Conservation (phyloP, 1,140 invertebrate species). For the Calliphora vicina region DNA sequence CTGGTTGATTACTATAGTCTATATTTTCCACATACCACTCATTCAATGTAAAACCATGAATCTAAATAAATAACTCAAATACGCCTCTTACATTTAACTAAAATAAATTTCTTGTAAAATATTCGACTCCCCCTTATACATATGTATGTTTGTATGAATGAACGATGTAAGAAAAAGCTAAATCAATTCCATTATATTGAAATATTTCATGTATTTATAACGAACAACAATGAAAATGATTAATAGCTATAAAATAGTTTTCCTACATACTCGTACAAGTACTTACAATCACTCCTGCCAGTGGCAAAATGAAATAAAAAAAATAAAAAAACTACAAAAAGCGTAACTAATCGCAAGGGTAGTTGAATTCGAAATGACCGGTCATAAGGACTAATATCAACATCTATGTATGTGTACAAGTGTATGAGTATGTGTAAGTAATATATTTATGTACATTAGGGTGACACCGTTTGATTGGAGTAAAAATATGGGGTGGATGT, state of each 20-base stretch:
- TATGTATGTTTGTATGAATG: background rate
- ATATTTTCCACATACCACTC: background rate
- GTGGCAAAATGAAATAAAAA: background rate
- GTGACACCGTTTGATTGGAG: too few relatives aligned
- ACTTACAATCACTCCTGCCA: background rate
- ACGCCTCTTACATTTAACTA: background rate
- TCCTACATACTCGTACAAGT: constrained; percentile 1
- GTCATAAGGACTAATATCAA: background rate
- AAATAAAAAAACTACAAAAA: background rate
- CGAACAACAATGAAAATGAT: constrained; percentile 45
- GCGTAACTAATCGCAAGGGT: constrained; percentile 24
- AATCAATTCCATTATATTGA: constrained; percentile 23
- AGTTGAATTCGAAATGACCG: constrained; percentile 13
- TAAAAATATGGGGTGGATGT: too few relatives aligned
- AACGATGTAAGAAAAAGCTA: background rate
- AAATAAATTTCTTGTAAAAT: constrained; percentile 10
- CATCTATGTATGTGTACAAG: too few relatives aligned
- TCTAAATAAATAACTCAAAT: background rate
- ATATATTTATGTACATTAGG: too few relatives aligned
- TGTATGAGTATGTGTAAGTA: background rate
- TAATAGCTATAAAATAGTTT: constrained; percentile 42
- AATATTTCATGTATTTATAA: constrained; percentile 28
- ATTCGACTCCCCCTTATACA: background rate
- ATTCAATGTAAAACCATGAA: background rate
- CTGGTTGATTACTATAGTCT: too few relatives aligned